These are phyloP conservation scores for Myzus persicae DNA, from an alignment of 1,140 invertebrate genomes.

Conservation along the genomic window DNA sequence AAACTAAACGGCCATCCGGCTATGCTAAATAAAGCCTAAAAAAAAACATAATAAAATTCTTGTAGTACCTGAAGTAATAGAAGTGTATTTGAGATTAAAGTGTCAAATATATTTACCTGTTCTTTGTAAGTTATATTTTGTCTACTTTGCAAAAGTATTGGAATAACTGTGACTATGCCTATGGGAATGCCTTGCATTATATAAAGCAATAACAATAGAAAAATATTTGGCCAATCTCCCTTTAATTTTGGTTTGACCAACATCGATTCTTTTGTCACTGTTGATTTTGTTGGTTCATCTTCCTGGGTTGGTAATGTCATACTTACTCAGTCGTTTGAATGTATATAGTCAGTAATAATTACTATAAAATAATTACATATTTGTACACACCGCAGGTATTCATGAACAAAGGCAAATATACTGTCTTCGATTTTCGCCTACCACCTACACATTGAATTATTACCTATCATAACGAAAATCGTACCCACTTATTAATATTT, in stretches of 20 bases:
- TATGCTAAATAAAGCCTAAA: neutral
- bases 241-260: neutral
- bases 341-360: neutral
- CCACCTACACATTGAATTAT: too few species aligned
- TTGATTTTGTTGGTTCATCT: too few species aligned
- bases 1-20: neutral
- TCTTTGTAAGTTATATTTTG: neutral
- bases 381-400: neutral
- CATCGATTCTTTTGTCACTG: neutral
- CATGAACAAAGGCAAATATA: neutral
- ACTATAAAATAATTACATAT: neutral
- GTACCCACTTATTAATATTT: too few species aligned
- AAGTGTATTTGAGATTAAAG: neutral
- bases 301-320: neutral
- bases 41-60: neutral
- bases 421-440: too few species aligned
- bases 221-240: conserved; percentile 1
- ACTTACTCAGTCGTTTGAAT: neutral
- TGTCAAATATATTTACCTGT: neutral
- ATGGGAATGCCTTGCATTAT: neutral
- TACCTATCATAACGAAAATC: too few species aligned
- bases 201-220: neutral
- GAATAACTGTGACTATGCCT: neutral
- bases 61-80: neutral
- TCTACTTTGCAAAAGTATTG: neutral